Conservation (phyloP, 2,113 vertebrate genomes). For the Microcebus griseorufus region DNA sequence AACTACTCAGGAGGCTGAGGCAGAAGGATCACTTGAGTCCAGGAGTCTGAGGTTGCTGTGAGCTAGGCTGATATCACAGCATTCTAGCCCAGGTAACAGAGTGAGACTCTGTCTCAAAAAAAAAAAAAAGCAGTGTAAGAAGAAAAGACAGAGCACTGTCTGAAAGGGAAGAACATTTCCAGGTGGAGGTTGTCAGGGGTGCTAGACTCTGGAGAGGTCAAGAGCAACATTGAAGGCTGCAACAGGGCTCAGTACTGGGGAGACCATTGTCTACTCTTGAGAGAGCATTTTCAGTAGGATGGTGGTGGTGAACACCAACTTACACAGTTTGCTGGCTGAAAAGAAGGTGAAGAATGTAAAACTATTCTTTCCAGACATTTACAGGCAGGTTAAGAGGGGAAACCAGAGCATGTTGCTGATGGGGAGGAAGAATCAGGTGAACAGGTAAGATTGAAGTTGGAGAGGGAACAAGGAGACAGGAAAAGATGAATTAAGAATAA, state of each 20-base stretch:
- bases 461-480: not conserved
- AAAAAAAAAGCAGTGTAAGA: accelerated
- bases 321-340: not conserved
- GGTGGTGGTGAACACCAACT: not conserved
- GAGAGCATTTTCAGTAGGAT: not conserved
- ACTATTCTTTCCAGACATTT: not conserved
- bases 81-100: no score
- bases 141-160: not conserved
- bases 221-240: not conserved
- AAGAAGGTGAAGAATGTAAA: not conserved
- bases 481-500: not conserved
- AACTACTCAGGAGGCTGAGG: no score
- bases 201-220: not conserved
- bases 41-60: no score
- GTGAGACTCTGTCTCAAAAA: no score
- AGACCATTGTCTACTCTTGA: not conserved
- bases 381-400: not conserved
- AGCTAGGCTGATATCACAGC: no score
- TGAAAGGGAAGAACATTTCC: not conserved
- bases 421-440: not conserved
- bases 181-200: not conserved
- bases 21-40: no score
- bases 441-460: not conserved
- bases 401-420: not conserved
- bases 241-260: not conserved